These are phyloP conservation scores for Microchirus variegatus DNA, from an alignment of 2,797 vertebrate species.

Conservation along the genomic window DNA sequence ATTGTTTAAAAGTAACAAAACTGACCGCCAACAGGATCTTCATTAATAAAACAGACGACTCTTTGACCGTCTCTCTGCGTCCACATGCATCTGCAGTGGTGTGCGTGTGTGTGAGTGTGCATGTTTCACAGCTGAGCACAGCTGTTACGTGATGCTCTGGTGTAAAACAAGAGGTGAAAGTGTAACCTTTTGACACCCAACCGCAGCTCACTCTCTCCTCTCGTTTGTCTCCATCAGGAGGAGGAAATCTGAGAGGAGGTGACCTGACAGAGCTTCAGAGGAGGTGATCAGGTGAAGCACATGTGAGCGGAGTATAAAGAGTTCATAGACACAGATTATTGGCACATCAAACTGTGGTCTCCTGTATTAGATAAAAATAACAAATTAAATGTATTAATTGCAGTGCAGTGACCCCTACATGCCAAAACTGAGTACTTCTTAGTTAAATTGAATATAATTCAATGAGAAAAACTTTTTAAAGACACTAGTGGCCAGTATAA, in stretches of 20 bases:
- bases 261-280: constrained; percentile 21
- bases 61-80: constrained; percentile 10
- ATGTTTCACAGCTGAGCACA: background rate
- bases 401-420: too few species aligned
- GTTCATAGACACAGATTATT: too few species aligned
- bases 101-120: background rate
- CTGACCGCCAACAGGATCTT: constrained; percentile 25
- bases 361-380: too few species aligned
- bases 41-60: constrained; percentile 19
- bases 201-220: constrained; percentile 49
- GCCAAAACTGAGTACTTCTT: too few species aligned
- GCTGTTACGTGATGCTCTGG: background rate
- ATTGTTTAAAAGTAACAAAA: constrained; percentile 16
- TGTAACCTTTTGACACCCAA: constrained; percentile 41
- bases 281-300: constrained; percentile 13
- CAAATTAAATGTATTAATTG: too few species aligned
- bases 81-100: background rate
- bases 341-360: too few species aligned
- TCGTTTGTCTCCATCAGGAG: constrained; percentile 56
- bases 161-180: constrained; percentile 49
- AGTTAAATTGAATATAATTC: too few species aligned
- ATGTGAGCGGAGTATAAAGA: constrained; percentile 49
- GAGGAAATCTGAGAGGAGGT: constrained; percentile 47
- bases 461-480: too few species aligned
- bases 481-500: too few species aligned